Percentiles rank a stretch among this genome's conserved stretches.
phyloP scores from a whole-genome alignment of 2,113 vertebrate genomes.

The Sinocyclocheilus anophthalmus region DNA sequence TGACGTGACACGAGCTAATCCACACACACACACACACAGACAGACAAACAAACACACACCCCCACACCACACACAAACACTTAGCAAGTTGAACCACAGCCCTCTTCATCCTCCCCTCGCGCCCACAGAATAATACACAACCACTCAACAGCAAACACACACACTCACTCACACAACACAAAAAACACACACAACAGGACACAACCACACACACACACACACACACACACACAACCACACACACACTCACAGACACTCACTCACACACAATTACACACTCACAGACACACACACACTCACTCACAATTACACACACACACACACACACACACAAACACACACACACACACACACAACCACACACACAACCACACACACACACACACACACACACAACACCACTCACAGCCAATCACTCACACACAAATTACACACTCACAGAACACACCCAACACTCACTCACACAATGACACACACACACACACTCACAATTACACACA shows the following conservation, averaged over 20 bases:
- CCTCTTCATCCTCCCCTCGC: too few species aligned
- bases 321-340: neutral
- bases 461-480: neutral
- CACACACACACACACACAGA: neutral
- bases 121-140: too few species aligned
- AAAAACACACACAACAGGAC: too few species aligned
- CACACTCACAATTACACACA: neutral
- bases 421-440: neutral
- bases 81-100: too few species aligned
- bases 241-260: neutral
- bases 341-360: neutral
- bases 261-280: neutral
- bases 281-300: neutral
- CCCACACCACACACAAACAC: neutral
- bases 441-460: neutral
- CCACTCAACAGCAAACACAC: too few species aligned
- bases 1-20: slow-evolving; percentile 21
- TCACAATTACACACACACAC: too few species aligned
- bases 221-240: neutral
- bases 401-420: neutral
- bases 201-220: neutral
- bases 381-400: neutral
- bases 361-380: neutral
- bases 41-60: neutral
- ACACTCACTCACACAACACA: neutral